phyloP scores from a whole-genome alignment of 2,888 invertebrate species.

The Odontocolon sp. region DNA sequence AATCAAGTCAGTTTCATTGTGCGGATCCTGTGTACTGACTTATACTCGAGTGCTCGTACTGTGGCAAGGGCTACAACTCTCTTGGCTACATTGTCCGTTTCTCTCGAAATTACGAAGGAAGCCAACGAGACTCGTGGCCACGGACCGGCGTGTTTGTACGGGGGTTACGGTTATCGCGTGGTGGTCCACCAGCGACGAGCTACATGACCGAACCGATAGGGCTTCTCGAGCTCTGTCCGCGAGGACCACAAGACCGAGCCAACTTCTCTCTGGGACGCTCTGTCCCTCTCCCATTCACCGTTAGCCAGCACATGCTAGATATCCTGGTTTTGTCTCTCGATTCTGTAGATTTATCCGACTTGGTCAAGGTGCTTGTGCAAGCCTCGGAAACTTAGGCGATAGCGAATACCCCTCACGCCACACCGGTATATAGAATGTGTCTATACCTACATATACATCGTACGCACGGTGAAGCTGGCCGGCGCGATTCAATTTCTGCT shows the following conservation, averaged over 20 bases:
- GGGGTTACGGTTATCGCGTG: constrained; percentile 34
- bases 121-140: constrained; percentile 1
- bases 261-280: constrained; percentile 21
- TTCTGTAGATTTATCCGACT: constrained; percentile 47
- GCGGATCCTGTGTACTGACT: not conserved
- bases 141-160: not conserved
- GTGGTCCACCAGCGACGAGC: constrained; percentile 31
- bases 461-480: too few species aligned
- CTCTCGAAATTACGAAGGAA: constrained; percentile 27
- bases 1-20: too few species aligned
- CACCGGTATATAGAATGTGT: not conserved
- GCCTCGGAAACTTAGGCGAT: constrained; percentile 28
- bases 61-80: not conserved
- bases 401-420: not conserved
- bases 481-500: too few species aligned
- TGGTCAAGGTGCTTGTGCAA: constrained; percentile 36
- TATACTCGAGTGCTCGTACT: not conserved
- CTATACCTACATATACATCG: not conserved
- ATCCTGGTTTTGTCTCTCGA: constrained; percentile 35
- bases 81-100: constrained; percentile 23
- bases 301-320: constrained; percentile 1
- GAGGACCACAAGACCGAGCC: not conserved
- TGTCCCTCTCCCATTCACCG: constrained; percentile 4
- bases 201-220: constrained; percentile 12
- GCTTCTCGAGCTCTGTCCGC: not conserved